Base-by-base conservation (phyloP, 2,113 vertebrate species). In the Laticauda colubrina region DNA sequence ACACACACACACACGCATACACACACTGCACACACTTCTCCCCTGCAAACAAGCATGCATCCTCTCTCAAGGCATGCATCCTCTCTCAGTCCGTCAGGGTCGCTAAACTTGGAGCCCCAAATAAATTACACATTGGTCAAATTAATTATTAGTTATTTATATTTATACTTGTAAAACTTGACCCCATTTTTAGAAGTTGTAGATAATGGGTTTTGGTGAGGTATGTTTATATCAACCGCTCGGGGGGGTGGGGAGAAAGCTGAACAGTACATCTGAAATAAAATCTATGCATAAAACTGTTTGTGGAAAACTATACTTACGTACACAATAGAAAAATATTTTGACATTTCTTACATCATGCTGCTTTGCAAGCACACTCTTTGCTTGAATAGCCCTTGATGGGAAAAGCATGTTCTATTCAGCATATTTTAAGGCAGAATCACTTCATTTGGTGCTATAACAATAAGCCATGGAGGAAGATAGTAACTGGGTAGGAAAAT, bases 291-390 rank as follows among this genome's bases (percentile, higher is more conserved):
- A 97, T 96, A 96, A 98, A 97, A 97, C 43, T 91, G 53, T 97
- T 97, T 96, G 96, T 97, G 97, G 97, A 98, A 98, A 98, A 97
- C 97, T 97, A 97, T 97, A 97, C 97, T 97, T 64, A 98, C 96
- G 96, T 98, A 97, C 97, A 97, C 96, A 51, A 97, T 98, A 98
- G 96, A 98, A 98, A 98, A 98, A 98, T 98, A 98, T 96, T 95
- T 97, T 96, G 96, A 97, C 97, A 97, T 95, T 93, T 96, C 91
- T 56, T 91, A 95, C 88, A 94, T 95, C 90, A 21, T 95, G 94
- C 96, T 94, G 96, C 94, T 91, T 96, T 95, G 94, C 94, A 95
- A 95, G 93, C 93, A 96, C 88, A 0, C 86, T 94, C n/a, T 97
- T 94, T 95, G 89, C 94, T 96, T 94, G 91, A 93, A 91, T 92